Base-by-base conservation (phyloP, 2,113 vertebrate species). In the Arothron firmamentum region DNA sequence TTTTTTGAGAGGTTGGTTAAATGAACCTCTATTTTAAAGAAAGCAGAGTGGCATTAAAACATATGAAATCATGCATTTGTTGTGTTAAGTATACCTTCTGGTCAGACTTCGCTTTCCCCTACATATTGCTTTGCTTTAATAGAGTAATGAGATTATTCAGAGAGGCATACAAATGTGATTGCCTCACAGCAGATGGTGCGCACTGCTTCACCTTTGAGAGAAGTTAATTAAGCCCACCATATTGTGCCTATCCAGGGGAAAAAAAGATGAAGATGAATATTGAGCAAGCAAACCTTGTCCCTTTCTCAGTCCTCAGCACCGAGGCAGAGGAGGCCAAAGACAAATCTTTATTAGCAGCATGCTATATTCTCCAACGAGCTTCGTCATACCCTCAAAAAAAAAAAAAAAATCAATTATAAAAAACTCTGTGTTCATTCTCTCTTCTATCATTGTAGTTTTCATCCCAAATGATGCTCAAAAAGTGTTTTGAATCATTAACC, bases 191-290 rank as follows among this genome's bases (percentile, higher is more conserved):
- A 99, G 97, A 98, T 99, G 97, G 97, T 95, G 94, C 93, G 91
- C 94, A 96, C 94, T 93, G 94, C 93, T 97, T 98, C 97, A 98
- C 95, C 96, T 98, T 94, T 96, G 93, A 96, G 94, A 93, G 94
- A 94, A 98, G 95, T 98, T 99, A 98, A 99, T 99, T 98, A 99
- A 98, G 95, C 92, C 94, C 90, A 91, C 93, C 95, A 97, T 98
- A 95, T 98, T 98, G 95, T 94, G 92, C 92, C 92, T 90, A 93
- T 97, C 94, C 93, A 94, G 93, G 93, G 93, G 92, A n/a, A 53
- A 25, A 96, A 85, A 74, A 96, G 95, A 94, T 92, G 92, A 90
- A 94, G 94, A 96, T 94, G 94, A 94, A 97, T 96, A 96, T 95
- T 94, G 93, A 96, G 95, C 94, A 94, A 96, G 92, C 92, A 96